A percentile compares a stretch with the other conserved stretches of the same genome.
phyloP scores from a whole-genome alignment of 2,113 vertebrate genomes.

The Chitala chitala region DNA sequence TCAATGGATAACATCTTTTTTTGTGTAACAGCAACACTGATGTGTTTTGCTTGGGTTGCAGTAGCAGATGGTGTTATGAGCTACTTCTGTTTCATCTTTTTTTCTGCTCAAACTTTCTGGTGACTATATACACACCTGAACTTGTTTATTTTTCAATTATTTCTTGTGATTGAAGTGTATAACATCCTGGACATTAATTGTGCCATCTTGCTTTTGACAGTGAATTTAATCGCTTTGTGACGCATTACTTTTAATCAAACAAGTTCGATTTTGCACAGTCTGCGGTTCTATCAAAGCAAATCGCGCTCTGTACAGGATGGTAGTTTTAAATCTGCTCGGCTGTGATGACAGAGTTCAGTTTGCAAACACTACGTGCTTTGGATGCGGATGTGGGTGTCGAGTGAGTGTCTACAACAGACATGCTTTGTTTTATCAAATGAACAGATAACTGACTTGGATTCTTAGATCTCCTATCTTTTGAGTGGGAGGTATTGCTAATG shows the following conservation, averaged over 20 bases:
- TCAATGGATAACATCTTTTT: slow-evolving; percentile 17
- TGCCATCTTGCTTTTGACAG: neutral
- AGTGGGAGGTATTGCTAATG: slow-evolving; percentile 16
- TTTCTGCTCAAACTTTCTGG: slow-evolving; percentile 11
- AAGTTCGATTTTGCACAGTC: neutral
- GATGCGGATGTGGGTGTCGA: slow-evolving; percentile 5
- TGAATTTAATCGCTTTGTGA: neutral
- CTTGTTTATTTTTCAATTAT: neutral
- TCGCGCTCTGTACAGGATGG: neutral
- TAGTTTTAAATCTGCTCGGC: neutral
- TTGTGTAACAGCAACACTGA: neutral
- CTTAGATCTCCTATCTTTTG: slow-evolving; percentile 15
- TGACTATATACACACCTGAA: neutral
- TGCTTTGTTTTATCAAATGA: slow-evolving; percentile 15
- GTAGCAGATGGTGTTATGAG: slow-evolving; percentile 19
- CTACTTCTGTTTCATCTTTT: slow-evolving; percentile 3
- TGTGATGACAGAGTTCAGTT: neutral
- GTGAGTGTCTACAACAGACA: slow-evolving; percentile 4
- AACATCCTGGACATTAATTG: neutral
- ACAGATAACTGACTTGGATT: slow-evolving; percentile 12
- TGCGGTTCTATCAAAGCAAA: neutral
- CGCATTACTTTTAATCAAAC: neutral
- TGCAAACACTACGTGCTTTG: neutral
- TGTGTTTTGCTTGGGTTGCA: neutral
- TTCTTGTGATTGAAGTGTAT: neutral